Percentiles rank a stretch among this genome's conserved stretches.
These are phyloP conservation scores for Erythrolamprus reginae DNA, from an alignment of 2,113 vertebrate species.

Conservation along the genomic window DNA sequence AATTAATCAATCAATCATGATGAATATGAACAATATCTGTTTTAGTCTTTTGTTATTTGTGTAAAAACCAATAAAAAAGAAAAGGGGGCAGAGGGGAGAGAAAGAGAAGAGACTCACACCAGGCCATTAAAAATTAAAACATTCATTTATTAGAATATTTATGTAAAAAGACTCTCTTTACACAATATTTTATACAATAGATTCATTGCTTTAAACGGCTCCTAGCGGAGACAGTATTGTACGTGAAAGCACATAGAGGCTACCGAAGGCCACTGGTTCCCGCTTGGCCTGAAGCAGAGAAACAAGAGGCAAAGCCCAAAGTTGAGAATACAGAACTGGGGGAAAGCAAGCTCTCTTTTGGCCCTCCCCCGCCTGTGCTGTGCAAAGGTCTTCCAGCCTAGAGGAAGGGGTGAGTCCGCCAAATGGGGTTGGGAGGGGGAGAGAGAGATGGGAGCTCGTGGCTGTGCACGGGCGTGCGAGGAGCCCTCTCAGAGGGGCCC, in stretches of 20 bases:
- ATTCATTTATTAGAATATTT: conserved; percentile 76
- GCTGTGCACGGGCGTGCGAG: neutral
- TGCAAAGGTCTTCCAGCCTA: accelerated
- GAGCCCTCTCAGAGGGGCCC: neutral
- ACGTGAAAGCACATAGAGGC: conserved; percentile 50
- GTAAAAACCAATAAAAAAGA: too few species aligned
- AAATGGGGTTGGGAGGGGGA: neutral
- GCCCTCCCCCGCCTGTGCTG: neutral
- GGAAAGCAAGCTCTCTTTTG: neutral
- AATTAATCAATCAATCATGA: too few species aligned
- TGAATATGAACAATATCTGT: too few species aligned
- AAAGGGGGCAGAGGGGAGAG: neutral
- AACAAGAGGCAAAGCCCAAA: neutral
- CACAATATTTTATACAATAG: conserved; percentile 46
- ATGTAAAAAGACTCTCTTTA: conserved; percentile 75
- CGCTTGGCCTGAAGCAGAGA: neutral
- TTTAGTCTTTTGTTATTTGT: too few species aligned
- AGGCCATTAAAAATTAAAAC: conserved; percentile 67
- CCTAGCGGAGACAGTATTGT: conserved; percentile 55
- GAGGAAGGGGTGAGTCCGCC: conserved; percentile 2
- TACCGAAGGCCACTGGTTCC: neutral
- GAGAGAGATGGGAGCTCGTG: neutral
- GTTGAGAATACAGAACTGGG: neutral
- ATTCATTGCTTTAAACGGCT: conserved; percentile 52
- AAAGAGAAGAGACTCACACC: neutral